A percentile compares a stretch with the other conserved stretches of the same genome.
phyloP scores from a whole-genome alignment of 2,797 vertebrate species.

The Karalla daura region DNA sequence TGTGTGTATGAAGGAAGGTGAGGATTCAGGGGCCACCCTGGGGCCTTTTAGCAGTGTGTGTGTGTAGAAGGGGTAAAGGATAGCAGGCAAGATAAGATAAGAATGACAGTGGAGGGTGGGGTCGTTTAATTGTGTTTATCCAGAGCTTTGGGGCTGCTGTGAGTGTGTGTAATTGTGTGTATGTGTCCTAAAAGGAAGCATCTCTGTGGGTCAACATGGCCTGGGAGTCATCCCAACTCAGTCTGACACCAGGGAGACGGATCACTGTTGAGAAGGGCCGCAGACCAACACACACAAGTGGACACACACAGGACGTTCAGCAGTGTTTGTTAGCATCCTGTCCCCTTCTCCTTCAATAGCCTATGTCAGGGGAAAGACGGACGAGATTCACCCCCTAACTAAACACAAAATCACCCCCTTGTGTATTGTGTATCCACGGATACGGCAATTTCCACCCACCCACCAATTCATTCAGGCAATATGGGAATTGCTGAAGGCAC shows the following conservation, averaged over 20 bases:
- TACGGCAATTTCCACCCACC: conserved; percentile 65
- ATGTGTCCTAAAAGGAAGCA: conserved; percentile 49
- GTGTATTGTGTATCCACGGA: conserved; percentile 74
- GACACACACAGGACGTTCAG: conserved; percentile 60
- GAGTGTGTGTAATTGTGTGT: conserved; percentile 37
- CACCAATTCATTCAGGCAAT: conserved; percentile 61
- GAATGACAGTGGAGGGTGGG: conserved; percentile 70
- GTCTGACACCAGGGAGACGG: conserved; percentile 71
- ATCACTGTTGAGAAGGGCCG: conserved; percentile 69
- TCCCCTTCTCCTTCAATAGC: conserved; percentile 66
- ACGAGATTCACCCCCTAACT: conserved; percentile 72
- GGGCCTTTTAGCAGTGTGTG: conserved; percentile 46
- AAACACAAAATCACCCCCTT: conserved; percentile 74
- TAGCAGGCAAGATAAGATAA: conserved; percentile 80
- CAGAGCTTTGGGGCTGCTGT: conserved; percentile 61
- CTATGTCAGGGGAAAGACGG: conserved; percentile 62
- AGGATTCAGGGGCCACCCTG: conserved; percentile 64
- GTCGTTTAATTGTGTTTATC: conserved; percentile 78
- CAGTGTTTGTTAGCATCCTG: conserved; percentile 72
- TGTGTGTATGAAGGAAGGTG: conserved; percentile 59
- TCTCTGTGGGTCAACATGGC: conserved; percentile 73
- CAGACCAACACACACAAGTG: conserved; percentile 64
- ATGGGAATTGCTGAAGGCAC: conserved; percentile 50
- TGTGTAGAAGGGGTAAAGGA: conserved; percentile 54
- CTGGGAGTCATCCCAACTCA: conserved; percentile 70